Conservation (phyloP, 2,797 vertebrate genomes). For the Parauchenoglanis punctatus region DNA sequence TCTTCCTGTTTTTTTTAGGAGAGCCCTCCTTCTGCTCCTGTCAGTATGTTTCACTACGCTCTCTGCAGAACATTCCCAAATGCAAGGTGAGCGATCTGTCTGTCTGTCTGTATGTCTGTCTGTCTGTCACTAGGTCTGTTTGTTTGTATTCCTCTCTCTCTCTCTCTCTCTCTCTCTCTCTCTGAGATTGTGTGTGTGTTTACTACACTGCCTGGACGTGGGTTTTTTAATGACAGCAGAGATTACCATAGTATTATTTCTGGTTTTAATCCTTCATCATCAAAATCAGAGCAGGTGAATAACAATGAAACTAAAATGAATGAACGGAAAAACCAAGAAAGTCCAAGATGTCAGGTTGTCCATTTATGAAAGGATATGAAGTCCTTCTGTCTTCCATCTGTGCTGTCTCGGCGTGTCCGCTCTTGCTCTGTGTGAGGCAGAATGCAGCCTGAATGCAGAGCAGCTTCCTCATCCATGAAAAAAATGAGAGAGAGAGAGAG, state of each 20-base stretch:
- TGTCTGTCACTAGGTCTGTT: neutral
- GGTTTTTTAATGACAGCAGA: neutral
- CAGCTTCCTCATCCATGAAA: neutral
- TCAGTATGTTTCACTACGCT: constrained; percentile 85
- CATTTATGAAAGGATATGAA: neutral
- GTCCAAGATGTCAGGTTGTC: neutral
- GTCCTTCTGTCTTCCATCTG: constrained; percentile 39
- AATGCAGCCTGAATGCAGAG: constrained; percentile 49
- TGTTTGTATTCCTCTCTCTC: neutral
- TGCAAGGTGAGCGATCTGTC: constrained; percentile 70
- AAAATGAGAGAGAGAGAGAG: neutral
- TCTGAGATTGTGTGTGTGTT: neutral
- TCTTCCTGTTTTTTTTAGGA: constrained; percentile 74
- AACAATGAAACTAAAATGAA: neutral
- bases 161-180: constrained; percentile 13
- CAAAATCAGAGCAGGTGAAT: neutral
- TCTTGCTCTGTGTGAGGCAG: constrained; percentile 62
- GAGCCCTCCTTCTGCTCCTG: constrained; percentile 85
- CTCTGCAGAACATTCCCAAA: constrained; percentile 78
- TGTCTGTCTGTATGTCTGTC: constrained; percentile 4
- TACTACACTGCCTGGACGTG: neutral
- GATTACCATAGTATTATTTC: neutral
- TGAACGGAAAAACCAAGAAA: neutral
- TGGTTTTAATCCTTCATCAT: neutral
- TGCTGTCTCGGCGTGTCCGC: constrained; percentile 61